Conservation (phyloP, 2,113 vertebrate genomes). For the Ammospiza caudacuta region DNA sequence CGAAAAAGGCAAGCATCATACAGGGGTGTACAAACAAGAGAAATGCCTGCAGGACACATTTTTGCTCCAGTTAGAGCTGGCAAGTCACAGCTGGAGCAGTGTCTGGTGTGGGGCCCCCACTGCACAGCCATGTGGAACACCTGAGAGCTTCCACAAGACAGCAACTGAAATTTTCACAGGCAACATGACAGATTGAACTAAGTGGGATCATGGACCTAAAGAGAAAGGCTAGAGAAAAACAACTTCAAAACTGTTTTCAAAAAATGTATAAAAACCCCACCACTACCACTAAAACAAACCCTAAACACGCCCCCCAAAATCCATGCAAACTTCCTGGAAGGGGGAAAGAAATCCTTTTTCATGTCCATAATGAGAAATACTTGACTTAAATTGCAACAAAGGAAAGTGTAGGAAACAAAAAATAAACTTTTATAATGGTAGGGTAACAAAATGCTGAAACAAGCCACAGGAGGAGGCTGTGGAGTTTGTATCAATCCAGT, state of each 20-base stretch:
- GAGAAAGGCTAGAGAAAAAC: not conserved
- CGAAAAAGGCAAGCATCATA: not conserved
- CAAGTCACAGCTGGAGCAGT: not conserved
- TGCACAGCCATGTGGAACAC: not conserved
- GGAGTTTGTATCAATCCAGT: not conserved
- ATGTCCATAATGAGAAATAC: not conserved
- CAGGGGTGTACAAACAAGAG: not conserved
- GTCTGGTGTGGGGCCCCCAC: not conserved
- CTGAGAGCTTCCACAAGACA: not conserved
- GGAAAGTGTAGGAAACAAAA: not conserved
- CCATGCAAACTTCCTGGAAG: not conserved
- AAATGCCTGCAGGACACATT: not conserved
- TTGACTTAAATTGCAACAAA: not conserved
- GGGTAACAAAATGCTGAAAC: not conserved
- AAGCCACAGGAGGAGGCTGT: not conserved
- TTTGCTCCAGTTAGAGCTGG: not conserved
- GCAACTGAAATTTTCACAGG: not conserved
- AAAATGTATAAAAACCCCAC: not conserved
- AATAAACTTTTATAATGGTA: not conserved
- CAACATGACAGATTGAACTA: not conserved
- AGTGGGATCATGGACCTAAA: not conserved
- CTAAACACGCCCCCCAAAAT: fast-evolving
- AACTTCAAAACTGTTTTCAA: not conserved
- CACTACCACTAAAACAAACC: not conserved
- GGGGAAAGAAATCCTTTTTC: not conserved